Base-by-base conservation (phyloP, 1,140 invertebrate species). In the Drosophila ananassae region DNA sequence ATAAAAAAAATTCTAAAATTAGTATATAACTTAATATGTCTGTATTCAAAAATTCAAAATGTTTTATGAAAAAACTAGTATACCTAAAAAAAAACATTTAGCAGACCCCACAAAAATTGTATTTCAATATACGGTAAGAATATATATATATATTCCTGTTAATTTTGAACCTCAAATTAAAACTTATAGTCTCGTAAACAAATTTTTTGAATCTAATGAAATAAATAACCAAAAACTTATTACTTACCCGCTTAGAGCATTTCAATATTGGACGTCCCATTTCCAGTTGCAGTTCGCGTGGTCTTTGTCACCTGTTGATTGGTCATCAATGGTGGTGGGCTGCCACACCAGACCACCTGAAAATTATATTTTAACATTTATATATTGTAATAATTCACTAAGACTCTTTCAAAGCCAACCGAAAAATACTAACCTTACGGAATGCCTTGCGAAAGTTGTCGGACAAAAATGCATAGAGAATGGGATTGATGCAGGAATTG, bases 401-500 rank as follows among this genome's bases (percentile, higher is more conserved):
- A 10, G 22, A 28, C 25, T 17, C n/a, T n/a, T 28, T 28, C 25
- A 28, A 28, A 28, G 5, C 5, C 25, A 7, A 25, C 24, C 3
- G 5, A 25, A 8, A 8, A 30, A 30, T 9, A 8, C 25, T 64
- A 55, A 92, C 91, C 92, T 96, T 96, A 25, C 94, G 92, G 89
- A 97, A 97, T n/a, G 96, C 96, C 90, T 96, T 96, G 12, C 96
- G 93, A 91, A 97, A 97, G 82, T 96, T 96, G 62, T 97, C 96
- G 2, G 96, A 97, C 0, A 97, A 92, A 81, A 97, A 97, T 0
- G 97, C 98, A 92, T 99, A 99, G n/a, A 99, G 94, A 64, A 99
- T 96, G 0, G 98, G 98, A 92, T 99, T 99, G 63, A 99, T 95
- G 89, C 98, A 98, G 72, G 96, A 97, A 93, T 98, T 99, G 92